Percentiles rank a stretch among this genome's conserved stretches.
Evolutionary conservation across 2,888 invertebrate genomes (phyloP).

Genomic region (Stegophylla sp.): DNA sequence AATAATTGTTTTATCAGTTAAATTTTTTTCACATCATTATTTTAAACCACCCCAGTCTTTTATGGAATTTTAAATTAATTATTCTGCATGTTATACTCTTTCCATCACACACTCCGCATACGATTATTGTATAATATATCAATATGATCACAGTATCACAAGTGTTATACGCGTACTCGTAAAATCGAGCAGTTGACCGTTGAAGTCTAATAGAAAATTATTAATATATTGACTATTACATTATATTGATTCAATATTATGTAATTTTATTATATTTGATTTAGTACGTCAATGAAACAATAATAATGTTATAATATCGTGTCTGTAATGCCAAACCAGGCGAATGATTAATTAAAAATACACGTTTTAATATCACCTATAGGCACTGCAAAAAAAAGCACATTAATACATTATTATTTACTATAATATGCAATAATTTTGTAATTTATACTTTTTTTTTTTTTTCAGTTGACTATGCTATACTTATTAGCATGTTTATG

Average conservation of each 20-base stretch:
- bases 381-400: neutral
- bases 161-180: neutral
- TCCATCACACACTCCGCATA: neutral
- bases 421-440: neutral
- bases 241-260: constrained; percentile 4
- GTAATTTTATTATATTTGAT: constrained; percentile 7
- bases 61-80: too few species aligned
- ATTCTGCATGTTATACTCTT: too few species aligned
- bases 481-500: constrained; percentile 14
- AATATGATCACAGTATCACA: too few species aligned
- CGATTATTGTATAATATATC: neutral
- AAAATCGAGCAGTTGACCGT: neutral
- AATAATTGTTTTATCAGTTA: too few species aligned
- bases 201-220: neutral
- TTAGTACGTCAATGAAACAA: neutral
- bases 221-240: constrained; percentile 8
- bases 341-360: constrained; percentile 6
- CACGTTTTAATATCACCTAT: neutral
- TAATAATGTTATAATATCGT: too few species aligned
- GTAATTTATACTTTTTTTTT: neutral
- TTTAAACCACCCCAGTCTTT: too few species aligned
- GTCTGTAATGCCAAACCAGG: constrained; percentile 2
- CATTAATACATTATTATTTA: neutral
- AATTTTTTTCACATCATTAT: too few species aligned
- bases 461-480: neutral